Percentiles rank a stretch among this genome's conserved stretches.
Evolutionary conservation across 2,113 vertebrate species (phyloP).

Genomic region (Bettongia penicillata): DNA sequence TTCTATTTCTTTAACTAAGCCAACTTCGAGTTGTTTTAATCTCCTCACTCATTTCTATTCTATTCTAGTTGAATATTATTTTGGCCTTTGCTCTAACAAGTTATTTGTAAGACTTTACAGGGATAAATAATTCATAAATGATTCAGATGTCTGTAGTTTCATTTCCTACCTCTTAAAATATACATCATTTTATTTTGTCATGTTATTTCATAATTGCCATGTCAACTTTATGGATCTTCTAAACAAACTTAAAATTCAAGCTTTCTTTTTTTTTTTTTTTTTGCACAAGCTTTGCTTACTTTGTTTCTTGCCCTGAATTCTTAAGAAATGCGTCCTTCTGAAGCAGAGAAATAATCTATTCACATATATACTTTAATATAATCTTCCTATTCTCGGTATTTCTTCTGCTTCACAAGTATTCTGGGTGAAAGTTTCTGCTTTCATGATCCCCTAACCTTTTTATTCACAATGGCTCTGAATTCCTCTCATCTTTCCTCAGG

Average conservation of each 20-base stretch:
- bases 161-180: too few species aligned
- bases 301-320: not conserved
- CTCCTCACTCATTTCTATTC: too few species aligned
- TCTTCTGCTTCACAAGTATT: not conserved
- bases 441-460: not conserved
- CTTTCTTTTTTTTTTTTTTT: not conserved
- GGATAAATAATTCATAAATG: too few species aligned
- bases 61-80: too few species aligned
- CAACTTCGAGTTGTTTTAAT: too few species aligned
- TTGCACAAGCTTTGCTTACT: not conserved
- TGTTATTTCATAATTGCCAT: too few species aligned
- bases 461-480: not conserved
- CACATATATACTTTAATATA: not conserved
- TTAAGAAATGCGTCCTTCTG: not conserved
- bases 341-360: not conserved
- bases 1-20: too few species aligned
- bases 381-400: not conserved
- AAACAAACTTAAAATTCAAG: not conserved
- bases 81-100: too few species aligned
- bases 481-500: not conserved
- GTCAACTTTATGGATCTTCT: too few species aligned
- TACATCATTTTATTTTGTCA: too few species aligned
- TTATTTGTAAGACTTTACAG: too few species aligned
- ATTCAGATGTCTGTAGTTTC: too few species aligned
- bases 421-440: not conserved